Evolutionary conservation across 1,140 invertebrate species (phyloP), one percentile per base, ranked within the genome.

Genomic region (Aphis craccivora): DNA sequence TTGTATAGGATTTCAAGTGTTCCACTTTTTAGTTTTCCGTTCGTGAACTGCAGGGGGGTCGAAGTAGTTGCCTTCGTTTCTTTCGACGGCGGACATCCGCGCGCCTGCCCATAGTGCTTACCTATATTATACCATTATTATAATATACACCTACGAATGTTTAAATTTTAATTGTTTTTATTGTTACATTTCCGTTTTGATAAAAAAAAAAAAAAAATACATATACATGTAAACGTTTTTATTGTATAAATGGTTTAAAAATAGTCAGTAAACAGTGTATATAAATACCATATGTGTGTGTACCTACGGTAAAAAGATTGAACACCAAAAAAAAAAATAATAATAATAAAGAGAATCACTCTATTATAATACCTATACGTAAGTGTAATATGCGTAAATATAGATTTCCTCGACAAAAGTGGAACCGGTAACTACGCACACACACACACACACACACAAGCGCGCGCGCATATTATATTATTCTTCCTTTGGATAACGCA

Each of bases 351-450:
- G 18, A 76, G 18, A 76, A 76, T 30, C 30, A n/a, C 30, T 14
- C 30, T n/a, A 35, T 18, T 45, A 45, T 45, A 45, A 20, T 76
- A 40, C 37, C 37, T 40, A 18, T n/a, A n/a, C n/a, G 30, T 76
- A n/a, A 90, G n/a, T 53, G 40, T 90, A 43, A 40, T 43, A 90
- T 30, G 35, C 88, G 51, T 40, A 53, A 60, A 91, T 55, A 88
- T 86, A 45, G 30, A 89, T 37, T 53, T 37, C 45, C 87, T 35
- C 48, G 87, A 89, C 87, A 89, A 89, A 88, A 89, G 87, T 89
- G 23, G 53, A 60, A 45, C 90, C 90, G 60, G 60, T 90, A 76
- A 67, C 20, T 37, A 20, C 9, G 45, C 37, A 9, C n/a, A 53
- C 48, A 11, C 87, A 55, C 87, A 14, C 35, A 53, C 87, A 88